These are phyloP conservation scores for Phlogophora meticulosa DNA, from an alignment of 2,888 invertebrate genomes.

Conservation along the genomic window DNA sequence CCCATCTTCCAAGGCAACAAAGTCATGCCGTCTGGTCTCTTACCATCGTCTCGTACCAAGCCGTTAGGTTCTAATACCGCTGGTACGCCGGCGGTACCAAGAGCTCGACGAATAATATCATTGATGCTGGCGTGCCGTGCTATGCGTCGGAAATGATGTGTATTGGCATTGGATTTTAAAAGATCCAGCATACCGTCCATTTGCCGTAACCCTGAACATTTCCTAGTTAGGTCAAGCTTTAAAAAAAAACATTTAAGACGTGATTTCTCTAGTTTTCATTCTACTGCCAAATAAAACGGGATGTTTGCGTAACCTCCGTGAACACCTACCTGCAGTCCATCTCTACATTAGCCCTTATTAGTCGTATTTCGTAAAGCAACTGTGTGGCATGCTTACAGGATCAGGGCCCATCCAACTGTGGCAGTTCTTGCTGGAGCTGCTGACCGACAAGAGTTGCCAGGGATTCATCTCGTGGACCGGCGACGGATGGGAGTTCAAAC, in stretches of 20 bases:
- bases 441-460: slow-evolving; percentile 99
- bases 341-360: slow-evolving; percentile 8
- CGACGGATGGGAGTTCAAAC: slow-evolving; percentile 99
- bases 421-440: slow-evolving; percentile 98
- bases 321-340: not conserved
- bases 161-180: not conserved
- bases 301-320: not conserved
- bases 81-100: too few species aligned
- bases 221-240: not conserved
- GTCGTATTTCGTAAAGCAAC: slow-evolving; percentile 89
- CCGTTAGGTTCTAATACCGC: too few species aligned
- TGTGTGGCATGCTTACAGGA: slow-evolving; percentile 91
- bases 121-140: too few species aligned
- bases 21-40: too few species aligned
- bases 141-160: not conserved
- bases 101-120: too few species aligned
- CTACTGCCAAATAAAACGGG: too few species aligned
- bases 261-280: not conserved
- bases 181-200: not conserved
- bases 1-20: too few species aligned
- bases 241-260: not conserved
- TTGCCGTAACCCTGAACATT: not conserved
- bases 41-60: too few species aligned
- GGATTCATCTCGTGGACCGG: slow-evolving; percentile 99
- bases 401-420: slow-evolving; percentile 99